A percentile compares a stretch with the other conserved stretches of the same genome.
phyloP scores from a whole-genome alignment of 2,113 vertebrate species.

The Progne subis region DNA sequence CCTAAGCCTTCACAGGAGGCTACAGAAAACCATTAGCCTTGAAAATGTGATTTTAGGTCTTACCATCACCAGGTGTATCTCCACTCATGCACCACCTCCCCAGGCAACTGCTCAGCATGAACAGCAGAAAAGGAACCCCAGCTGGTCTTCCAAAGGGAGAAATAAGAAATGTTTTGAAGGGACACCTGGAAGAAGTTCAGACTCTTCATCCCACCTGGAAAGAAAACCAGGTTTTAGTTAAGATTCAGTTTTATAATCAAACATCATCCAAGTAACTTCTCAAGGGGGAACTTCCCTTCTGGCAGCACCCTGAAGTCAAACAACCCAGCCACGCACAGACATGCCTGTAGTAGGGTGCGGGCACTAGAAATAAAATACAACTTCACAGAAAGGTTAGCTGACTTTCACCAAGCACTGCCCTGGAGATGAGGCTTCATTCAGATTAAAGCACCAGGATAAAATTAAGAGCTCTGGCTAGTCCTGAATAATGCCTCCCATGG shows the following conservation, averaged over 20 bases:
- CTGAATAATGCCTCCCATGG: accelerated
- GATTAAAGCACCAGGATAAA: background rate
- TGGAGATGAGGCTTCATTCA: background rate
- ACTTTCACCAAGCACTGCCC: background rate
- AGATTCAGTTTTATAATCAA: background rate
- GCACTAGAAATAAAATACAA: background rate
- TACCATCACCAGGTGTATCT: background rate
- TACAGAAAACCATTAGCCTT: background rate
- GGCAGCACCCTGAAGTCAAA: background rate
- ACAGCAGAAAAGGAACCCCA: background rate
- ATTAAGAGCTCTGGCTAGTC: background rate
- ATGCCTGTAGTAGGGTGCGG: accelerated
- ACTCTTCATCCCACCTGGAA: background rate
- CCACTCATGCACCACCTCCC: slow-evolving; percentile 3
- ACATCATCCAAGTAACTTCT: background rate
- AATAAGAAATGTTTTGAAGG: background rate
- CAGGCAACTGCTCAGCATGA: background rate
- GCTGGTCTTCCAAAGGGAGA: background rate
- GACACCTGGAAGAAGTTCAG: background rate
- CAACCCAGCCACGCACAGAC: background rate
- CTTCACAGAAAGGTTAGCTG: background rate
- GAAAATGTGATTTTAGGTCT: background rate
- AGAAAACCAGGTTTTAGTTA: background rate
- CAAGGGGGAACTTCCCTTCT: background rate
- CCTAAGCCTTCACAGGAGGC: background rate